Evolutionary conservation across 2,797 vertebrate species (phyloP), one percentile per base, ranked within the genome.

Genomic region (Malacoraja senta): DNA sequence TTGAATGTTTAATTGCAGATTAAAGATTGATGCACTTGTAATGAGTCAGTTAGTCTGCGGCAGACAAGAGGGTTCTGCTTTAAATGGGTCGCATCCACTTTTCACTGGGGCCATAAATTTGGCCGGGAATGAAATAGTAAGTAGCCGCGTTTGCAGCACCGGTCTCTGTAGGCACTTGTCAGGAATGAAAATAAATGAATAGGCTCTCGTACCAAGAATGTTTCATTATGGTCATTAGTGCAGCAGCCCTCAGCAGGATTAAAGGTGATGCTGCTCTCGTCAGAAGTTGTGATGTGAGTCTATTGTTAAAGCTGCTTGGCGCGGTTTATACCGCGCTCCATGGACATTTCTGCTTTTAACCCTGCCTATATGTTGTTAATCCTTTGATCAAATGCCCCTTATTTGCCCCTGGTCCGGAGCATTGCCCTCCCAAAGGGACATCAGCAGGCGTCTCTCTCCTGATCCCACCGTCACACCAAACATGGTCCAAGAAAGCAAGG

Each of bases 161-260:
- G 94, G 95, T 97, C 96, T 97, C 97, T 96, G 95, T 96, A 96
- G 95, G 96, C 97, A 96, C 96, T 98, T 97, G 94, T 95, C 63
- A 95, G 96, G 97, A 97, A 98, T 97, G 97, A 98, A 97, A 98
- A 98, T 97, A 98, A 98, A 98, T 97, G 97, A 98, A 97, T 95
- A 96, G 96, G 96, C 96, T 95, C 96, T 96, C 97, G 96, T 96
- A 97, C 96, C 97, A 97, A 97, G 96, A 97, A 97, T 97, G 96
- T 96, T 98, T 98, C 98, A 98, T 98, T 98, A 97, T 95, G 95
- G 95, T 97, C 97, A 98, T 98, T 98, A 98, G 96, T 96, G 96
- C 95, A 17, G 95, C 96, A 95, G 96, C 96, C 96, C 96, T 93
- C 94, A 94, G 94, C 94, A 95, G 95, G 94, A 95, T 93, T 95